phyloP scores from a whole-genome alignment of 1,140 invertebrate species.

The Gonioctena quinquepunctata region DNA sequence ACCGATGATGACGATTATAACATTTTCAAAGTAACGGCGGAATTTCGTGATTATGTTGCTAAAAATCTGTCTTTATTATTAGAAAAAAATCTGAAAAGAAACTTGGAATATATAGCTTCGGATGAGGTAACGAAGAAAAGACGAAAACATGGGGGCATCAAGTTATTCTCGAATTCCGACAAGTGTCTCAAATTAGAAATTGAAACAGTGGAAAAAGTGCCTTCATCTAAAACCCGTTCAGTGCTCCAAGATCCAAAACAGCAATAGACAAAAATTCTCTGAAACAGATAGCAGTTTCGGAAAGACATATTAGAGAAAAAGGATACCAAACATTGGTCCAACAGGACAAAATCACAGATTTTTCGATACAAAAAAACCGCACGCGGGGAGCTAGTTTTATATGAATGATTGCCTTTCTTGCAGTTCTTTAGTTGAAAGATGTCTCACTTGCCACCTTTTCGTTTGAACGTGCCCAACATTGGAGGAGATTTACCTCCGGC shows the following conservation, averaged over 20 bases:
- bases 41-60: slow-evolving; percentile 43
- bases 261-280: slow-evolving; percentile 24
- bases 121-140: slow-evolving; percentile 19
- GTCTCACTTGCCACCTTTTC: slow-evolving; percentile 73
- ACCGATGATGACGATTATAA: slow-evolving; percentile 40
- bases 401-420: slow-evolving; percentile 23
- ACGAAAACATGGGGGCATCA: slow-evolving; percentile 34
- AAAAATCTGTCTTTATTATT: slow-evolving; percentile 36
- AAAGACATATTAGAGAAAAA: slow-evolving; percentile 41
- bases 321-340: slow-evolving; percentile 41
- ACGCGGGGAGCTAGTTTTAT: slow-evolving; percentile 20
- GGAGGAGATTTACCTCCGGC: slow-evolving; percentile 64
- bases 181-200: slow-evolving; percentile 27
- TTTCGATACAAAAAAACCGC: slow-evolving; percentile 32
- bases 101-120: slow-evolving; percentile 10
- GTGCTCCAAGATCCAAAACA: background rate
- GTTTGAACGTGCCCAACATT: slow-evolving; percentile 67
- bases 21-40: slow-evolving; percentile 39
- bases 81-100: slow-evolving; percentile 36
- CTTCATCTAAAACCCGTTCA: background rate
- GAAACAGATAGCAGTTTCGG: slow-evolving; percentile 31
- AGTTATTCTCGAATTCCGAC: slow-evolving; percentile 36
- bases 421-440: slow-evolving; percentile 51
- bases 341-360: slow-evolving; percentile 36
- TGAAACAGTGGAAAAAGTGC: slow-evolving; percentile 3